Evolutionary conservation across 1,140 invertebrate genomes (phyloP), one percentile per base, ranked within the genome.

Genomic region (Ctenoplectra terminalis): DNA sequence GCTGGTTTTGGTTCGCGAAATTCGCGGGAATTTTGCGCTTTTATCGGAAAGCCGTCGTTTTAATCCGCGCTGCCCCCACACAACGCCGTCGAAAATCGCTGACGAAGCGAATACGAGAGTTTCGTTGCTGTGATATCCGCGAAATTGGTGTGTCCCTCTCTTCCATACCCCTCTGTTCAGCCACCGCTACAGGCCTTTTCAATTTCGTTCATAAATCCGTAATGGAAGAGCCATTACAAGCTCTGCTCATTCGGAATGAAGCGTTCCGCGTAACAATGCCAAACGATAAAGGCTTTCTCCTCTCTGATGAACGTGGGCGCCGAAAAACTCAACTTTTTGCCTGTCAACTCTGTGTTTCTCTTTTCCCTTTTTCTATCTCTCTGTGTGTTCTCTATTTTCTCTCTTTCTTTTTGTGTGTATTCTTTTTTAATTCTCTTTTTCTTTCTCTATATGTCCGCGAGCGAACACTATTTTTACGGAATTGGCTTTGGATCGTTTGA

Each of bases 181-280:
- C 60, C 23, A 6, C 66, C 40, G 43, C 50, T 69, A 83, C 85
- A 83, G 85, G 85, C 81, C 83, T 87, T 87, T 87, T 87, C 86
- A 87, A 87, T 87, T 87, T 87, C 85, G 85, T 84, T 87, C 85
- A 87, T 87, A 87, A 87, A 87, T 87, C 85, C 85, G 67, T 87
- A 83, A 87, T 87, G 76, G 81, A 87, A 86, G 76, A 81, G 74
- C 79, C 70, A 86, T 84, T 86, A 86, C 85, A 80, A 85, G 73
- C 75, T 75, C 69, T 29, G 83, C 73, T 61, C 63, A 79, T 46
- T 75, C 50, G 84, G 73, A 86, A 86, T 78, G 79, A 86, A 86
- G 61, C 85, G 84, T 64, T 71, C 52, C 40, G 70, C 83, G 83
- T 69, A 86, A 86, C 84, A 79, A 86, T 86, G 67, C 82, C 1